These are phyloP conservation scores for Myocastor coypus DNA, from an alignment of 2,113 vertebrate species.

Conservation along the genomic window DNA sequence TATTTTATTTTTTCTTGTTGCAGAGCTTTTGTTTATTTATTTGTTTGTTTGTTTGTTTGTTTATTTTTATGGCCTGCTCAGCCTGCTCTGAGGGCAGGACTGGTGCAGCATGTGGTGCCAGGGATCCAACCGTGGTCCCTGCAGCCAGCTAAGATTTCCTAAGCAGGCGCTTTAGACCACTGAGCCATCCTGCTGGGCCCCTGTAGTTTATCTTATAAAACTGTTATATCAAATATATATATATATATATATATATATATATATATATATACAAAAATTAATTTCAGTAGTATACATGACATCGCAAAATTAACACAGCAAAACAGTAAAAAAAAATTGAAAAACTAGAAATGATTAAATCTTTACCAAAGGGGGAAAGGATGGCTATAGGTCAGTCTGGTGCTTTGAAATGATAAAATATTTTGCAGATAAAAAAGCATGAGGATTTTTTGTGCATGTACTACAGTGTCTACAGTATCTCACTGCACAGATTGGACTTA, in stretches of 20 bases:
- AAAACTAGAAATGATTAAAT: background rate
- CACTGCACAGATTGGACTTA: too few relatives aligned
- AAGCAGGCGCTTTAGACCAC: too few relatives aligned
- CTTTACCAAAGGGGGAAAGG: background rate
- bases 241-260: background rate
- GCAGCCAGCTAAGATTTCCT: too few relatives aligned
- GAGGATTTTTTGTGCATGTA: background rate
- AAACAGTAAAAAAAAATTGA: background rate
- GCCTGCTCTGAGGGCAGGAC: too few relatives aligned
- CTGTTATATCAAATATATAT: background rate
- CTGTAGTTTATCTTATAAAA: conserved; percentile 46
- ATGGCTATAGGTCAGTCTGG: background rate
- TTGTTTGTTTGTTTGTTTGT: too few relatives aligned
- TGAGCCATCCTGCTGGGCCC: too few relatives aligned
- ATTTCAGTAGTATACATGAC: background rate
- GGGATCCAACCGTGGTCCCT: too few relatives aligned
- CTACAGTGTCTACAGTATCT: too few relatives aligned
- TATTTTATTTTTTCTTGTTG: too few relatives aligned
- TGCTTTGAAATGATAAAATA: conserved; percentile 30
- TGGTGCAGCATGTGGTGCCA: too few relatives aligned
- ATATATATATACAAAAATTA: conserved; percentile 12
- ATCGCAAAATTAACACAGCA: conserved; percentile 1
- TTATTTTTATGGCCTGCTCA: too few relatives aligned
- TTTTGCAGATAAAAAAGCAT: conserved; percentile 22
- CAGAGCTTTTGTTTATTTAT: too few relatives aligned